These are phyloP conservation scores for Moxostoma hubbsi DNA, from an alignment of 2,797 vertebrate genomes.

Conservation along the genomic window DNA sequence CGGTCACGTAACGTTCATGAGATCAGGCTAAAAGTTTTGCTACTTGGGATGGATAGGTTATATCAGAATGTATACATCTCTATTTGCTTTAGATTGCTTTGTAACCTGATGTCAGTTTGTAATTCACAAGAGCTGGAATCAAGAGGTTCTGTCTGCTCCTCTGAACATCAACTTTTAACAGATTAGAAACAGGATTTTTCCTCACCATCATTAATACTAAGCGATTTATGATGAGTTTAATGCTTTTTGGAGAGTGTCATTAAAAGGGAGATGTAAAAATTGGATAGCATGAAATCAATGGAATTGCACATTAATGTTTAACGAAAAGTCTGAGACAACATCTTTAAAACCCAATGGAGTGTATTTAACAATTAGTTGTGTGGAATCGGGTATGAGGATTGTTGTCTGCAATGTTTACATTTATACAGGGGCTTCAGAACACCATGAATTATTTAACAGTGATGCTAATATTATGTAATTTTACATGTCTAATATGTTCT, in stretches of 20 bases:
- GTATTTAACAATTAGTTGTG: slow-evolving; percentile 72
- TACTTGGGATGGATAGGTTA: not conserved
- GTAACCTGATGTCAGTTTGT: slow-evolving; percentile 1
- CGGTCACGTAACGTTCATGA: too few relatives aligned
- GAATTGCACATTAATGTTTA: slow-evolving; percentile 71
- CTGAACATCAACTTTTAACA: slow-evolving; percentile 72
- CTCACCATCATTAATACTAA: slow-evolving; percentile 69
- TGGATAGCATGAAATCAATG: slow-evolving; percentile 72
- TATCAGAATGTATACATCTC: not conserved
- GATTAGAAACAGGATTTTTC: slow-evolving; percentile 62
- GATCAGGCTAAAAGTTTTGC: not conserved
- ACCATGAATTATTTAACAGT: slow-evolving; percentile 72
- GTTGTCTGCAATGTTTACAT: slow-evolving; percentile 57
- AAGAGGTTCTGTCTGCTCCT: slow-evolving; percentile 65
- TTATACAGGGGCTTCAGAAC: slow-evolving; percentile 57
- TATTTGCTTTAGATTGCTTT: slow-evolving; percentile 22
- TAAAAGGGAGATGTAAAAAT: slow-evolving; percentile 71
- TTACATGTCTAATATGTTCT: slow-evolving; percentile 55
- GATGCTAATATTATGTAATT: slow-evolving; percentile 63
- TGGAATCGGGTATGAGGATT: slow-evolving; percentile 64
- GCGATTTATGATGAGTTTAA: slow-evolving; percentile 76
- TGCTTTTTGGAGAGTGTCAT: slow-evolving; percentile 63
- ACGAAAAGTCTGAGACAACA: slow-evolving; percentile 74
- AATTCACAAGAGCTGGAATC: slow-evolving; percentile 17
- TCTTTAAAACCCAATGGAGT: slow-evolving; percentile 75